Evolutionary conservation across 1,140 invertebrate genomes (phyloP).

Genomic region (Drosophila pallidifrons): DNA sequence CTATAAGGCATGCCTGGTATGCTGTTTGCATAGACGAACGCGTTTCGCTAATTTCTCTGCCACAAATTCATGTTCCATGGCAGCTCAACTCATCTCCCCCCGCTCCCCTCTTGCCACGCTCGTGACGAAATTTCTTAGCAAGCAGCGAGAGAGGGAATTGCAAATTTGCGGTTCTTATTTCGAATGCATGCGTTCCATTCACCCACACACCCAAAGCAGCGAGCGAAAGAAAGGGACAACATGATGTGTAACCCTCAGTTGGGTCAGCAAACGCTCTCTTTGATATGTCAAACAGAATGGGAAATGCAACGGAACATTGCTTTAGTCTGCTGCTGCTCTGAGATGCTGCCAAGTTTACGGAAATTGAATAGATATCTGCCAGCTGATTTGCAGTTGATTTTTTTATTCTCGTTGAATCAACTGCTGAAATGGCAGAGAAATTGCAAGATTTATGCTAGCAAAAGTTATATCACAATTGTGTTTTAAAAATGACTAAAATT

Average conservation of each 20-base stretch:
- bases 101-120: not conserved
- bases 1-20: constrained; percentile 31
- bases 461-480: too few relatives aligned
- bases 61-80: constrained; percentile 22
- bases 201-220: constrained; percentile 1
- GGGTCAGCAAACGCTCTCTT: not conserved
- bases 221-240: not conserved
- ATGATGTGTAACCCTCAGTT: not conserved
- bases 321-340: not conserved
- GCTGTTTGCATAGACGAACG: constrained; percentile 31
- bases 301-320: constrained; percentile 18
- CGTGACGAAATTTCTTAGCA: constrained; percentile 25
- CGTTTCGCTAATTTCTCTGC: constrained; percentile 41
- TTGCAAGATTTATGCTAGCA: not conserved
- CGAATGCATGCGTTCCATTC: constrained; percentile 35
- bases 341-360: not conserved
- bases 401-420: not conserved
- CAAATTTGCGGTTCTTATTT: constrained; percentile 48
- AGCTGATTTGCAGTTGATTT: not conserved
- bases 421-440: not conserved
- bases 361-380: constrained; percentile 1
- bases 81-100: not conserved
- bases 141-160: constrained; percentile 34
- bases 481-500: too few relatives aligned
- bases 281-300: constrained; percentile 25